Base-by-base conservation (phyloP, 2,113 vertebrate species). In the Ancistrus triradiatus region DNA sequence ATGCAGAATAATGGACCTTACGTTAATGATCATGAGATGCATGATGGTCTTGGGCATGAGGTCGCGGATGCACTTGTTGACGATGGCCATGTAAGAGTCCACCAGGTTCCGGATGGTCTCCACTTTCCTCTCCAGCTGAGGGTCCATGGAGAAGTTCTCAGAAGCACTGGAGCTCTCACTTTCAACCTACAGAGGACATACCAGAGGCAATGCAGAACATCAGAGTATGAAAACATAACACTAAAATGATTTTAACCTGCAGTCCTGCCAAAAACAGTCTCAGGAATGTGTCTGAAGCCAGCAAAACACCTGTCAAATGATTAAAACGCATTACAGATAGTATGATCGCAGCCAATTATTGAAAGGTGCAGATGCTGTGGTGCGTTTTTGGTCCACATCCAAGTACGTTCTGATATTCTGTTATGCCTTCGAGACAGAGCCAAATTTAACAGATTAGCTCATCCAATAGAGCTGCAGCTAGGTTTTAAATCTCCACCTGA, bases 11-110 rank as follows among this genome's bases (percentile, higher is more conserved):
- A 17, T 33, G 31, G 22, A 5, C 17, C 87, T 92, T 83, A 98
- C 95, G 5, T 94, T 97, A 75, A 88, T 95, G 79, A 98, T 96
- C 94, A 98, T 98, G 52, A 98, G 92, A 70, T 97, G 94, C 95
- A 98, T 98, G 78, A 97, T 95, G 56, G 92, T 89, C 83, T 98
- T 98, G 0, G 95, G 95, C 86, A 97, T 96, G 28, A 98, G 89
- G 69, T 98, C 95, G 25, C 92, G 86, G 79, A 97, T 94, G 70
- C 93, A 95, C 69, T 97, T 97, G 88, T 95, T 95, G 82, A 97
- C 95, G 24, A 98, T 97, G 28, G 91, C 91, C 95, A 97, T 97
- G 87, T 98, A 98, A 59, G 95, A 98, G 73, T 97, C 94, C 72
- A 97, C 95, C 15, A 98, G 88, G 74, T 96, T 98, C 44, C 94